phyloP scores from a whole-genome alignment of 2,888 invertebrate genomes.

The Tetropium fuscum region DNA sequence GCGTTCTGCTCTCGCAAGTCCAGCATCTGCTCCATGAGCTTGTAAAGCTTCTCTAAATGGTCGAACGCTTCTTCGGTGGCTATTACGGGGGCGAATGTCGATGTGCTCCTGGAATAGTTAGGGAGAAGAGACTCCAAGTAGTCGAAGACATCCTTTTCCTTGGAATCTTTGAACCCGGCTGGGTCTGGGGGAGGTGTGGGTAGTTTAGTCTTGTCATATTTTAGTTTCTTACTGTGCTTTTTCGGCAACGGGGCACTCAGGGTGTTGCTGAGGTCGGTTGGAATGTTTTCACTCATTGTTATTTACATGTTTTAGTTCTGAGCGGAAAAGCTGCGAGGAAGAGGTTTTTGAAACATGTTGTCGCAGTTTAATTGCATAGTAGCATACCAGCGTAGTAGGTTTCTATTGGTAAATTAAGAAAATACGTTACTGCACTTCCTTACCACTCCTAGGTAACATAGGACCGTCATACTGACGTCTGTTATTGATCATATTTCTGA shows the following conservation, averaged over 20 bases:
- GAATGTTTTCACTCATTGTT: conserved; percentile 50
- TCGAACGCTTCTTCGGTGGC: conserved; percentile 78
- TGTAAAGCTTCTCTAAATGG: conserved; percentile 83
- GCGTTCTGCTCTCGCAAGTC: conserved; percentile 79
- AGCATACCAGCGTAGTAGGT: too few relatives aligned
- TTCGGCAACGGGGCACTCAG: conserved; percentile 12
- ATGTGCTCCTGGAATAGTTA: conserved; percentile 66
- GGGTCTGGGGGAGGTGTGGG: conserved; percentile 68
- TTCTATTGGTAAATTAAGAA: too few relatives aligned
- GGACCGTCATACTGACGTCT: too few relatives aligned
- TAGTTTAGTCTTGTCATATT: conserved; percentile 50
- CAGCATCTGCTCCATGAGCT: conserved; percentile 81
- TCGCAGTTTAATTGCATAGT: too few relatives aligned
- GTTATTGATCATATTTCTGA: too few relatives aligned
- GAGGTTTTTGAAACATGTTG: conserved; percentile 7
- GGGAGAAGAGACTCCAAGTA: conserved; percentile 65
- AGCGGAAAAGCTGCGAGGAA: background rate
- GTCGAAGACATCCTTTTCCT: conserved; percentile 64
- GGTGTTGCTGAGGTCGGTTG: conserved; percentile 31
- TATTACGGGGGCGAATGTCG: conserved; percentile 70
- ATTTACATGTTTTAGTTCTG: conserved; percentile 15
- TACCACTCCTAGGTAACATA: too few relatives aligned
- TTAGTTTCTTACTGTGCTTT: conserved; percentile 23
- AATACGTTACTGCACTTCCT: too few relatives aligned
- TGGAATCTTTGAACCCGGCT: conserved; percentile 26